Percentiles rank a stretch among this genome's conserved stretches.
phyloP scores from a whole-genome alignment of 2,113 vertebrate species.

The Acanthisitta chloris region DNA sequence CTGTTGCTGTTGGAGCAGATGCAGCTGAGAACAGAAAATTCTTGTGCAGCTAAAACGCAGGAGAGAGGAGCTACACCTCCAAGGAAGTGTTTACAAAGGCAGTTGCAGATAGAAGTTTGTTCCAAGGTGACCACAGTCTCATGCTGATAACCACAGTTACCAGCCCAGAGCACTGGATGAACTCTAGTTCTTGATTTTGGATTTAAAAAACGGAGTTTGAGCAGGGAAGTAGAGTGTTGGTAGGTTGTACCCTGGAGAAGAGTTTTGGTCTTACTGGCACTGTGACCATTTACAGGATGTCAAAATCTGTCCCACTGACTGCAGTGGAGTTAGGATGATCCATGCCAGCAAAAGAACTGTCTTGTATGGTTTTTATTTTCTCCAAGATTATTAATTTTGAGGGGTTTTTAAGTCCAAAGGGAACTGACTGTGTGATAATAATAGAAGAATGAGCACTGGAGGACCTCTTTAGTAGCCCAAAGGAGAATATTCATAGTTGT shows the following conservation, averaged over 20 bases:
- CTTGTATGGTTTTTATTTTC: conserved; percentile 24
- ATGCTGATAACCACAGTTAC: background rate
- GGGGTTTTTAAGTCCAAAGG: background rate
- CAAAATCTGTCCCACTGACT: background rate
- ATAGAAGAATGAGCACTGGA: conserved; percentile 1
- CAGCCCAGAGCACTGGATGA: background rate
- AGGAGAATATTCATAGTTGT: background rate
- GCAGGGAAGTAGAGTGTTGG: background rate
- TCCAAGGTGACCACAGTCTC: background rate
- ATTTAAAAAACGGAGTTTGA: background rate
- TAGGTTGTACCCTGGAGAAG: background rate
- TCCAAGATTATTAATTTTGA: background rate
- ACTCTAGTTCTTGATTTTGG: background rate
- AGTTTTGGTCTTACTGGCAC: background rate
- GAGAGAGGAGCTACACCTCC: background rate
- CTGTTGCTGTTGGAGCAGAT: background rate
- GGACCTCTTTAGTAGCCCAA: background rate
- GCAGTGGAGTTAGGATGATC: background rate
- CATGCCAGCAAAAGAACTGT: background rate
- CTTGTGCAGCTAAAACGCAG: background rate
- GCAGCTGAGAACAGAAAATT: background rate
- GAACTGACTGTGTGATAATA: background rate
- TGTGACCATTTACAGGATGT: background rate
- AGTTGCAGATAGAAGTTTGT: background rate
- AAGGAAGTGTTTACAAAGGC: background rate